Percentiles rank a stretch among this genome's conserved stretches.
phyloP scores from a whole-genome alignment of 2,113 vertebrate genomes.

The Hippoglossus stenolepis region DNA sequence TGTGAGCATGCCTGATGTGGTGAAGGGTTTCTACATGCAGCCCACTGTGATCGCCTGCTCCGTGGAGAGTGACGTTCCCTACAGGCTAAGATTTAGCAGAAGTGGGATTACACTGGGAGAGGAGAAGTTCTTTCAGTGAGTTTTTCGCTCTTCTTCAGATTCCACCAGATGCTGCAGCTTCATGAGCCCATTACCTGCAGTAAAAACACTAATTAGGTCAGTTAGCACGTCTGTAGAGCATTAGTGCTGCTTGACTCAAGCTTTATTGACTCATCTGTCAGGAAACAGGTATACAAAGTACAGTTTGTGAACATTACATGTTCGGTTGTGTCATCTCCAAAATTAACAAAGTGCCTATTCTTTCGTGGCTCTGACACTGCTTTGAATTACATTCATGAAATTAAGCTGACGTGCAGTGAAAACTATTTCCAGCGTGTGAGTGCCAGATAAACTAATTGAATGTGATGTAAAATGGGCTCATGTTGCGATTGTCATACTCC shows the following conservation, averaged over 20 bases:
- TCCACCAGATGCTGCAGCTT: slow-evolving; percentile 32
- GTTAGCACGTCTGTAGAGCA: slow-evolving; percentile 51
- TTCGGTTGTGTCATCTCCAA: slow-evolving; percentile 60
- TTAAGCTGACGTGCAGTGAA: slow-evolving; percentile 45
- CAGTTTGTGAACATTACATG: slow-evolving; percentile 58
- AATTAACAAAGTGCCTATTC: slow-evolving; percentile 48
- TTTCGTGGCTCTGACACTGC: slow-evolving; percentile 36
- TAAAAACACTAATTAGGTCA: slow-evolving; percentile 54
- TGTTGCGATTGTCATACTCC: slow-evolving; percentile 18
- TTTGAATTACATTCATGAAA: slow-evolving; percentile 58
- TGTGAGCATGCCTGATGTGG: slow-evolving; percentile 87
- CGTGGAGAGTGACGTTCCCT: slow-evolving; percentile 87
- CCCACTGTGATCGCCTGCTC: slow-evolving; percentile 86
- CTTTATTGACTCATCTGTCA: slow-evolving; percentile 66
- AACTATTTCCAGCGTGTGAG: slow-evolving; percentile 31
- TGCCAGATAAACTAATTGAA: slow-evolving; percentile 21
- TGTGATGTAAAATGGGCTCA: slow-evolving; percentile 35
- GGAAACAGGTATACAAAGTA: slow-evolving; percentile 45
- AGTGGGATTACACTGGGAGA: slow-evolving; percentile 82
- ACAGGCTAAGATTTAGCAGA: slow-evolving; percentile 85
- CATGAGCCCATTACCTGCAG: slow-evolving; percentile 27
- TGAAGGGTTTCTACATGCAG: slow-evolving; percentile 84
- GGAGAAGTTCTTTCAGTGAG: slow-evolving; percentile 87
- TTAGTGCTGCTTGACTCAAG: slow-evolving; percentile 44
- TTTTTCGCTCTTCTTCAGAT: slow-evolving; percentile 23